A percentile compares a stretch with the other conserved stretches of the same genome.
These are phyloP conservation scores for Diorhabda sublineata DNA, from an alignment of 1,140 invertebrate species.

Conservation along the genomic window DNA sequence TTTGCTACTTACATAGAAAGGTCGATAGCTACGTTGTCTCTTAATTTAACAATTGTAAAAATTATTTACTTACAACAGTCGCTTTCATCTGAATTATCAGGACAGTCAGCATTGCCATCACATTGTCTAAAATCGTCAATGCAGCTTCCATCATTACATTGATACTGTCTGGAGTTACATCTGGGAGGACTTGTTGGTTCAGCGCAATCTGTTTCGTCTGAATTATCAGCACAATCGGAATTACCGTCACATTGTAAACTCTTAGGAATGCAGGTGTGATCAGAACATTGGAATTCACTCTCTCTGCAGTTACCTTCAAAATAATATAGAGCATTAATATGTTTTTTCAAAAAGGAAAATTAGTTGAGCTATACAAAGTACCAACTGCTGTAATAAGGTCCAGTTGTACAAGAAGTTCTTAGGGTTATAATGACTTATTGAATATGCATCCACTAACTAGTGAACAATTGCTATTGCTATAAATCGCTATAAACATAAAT, in stretches of 20 bases:
- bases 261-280: slow-evolving; percentile 65
- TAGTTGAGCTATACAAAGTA: too few species aligned
- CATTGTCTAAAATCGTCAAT: slow-evolving; percentile 89
- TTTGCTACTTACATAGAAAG: neutral
- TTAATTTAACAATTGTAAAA: slow-evolving; percentile 1
- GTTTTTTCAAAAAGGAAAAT: too few species aligned
- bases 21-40: neutral
- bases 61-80: slow-evolving; percentile 66
- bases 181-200: slow-evolving; percentile 33
- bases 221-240: slow-evolving; percentile 62
- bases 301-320: slow-evolving; percentile 41
- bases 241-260: slow-evolving; percentile 60
- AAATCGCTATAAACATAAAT: too few species aligned
- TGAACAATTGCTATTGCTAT: too few species aligned
- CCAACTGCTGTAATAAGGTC: too few species aligned
- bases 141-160: slow-evolving; percentile 75
- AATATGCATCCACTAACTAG: too few species aligned
- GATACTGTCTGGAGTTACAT: slow-evolving; percentile 60
- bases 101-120: slow-evolving; percentile 80
- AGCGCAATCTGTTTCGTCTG: slow-evolving; percentile 56
- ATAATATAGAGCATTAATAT: too few species aligned
- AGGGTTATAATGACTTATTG: too few species aligned
- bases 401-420: too few species aligned
- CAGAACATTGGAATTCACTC: slow-evolving; percentile 57
- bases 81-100: slow-evolving; percentile 80